Conservation (phyloP, 2,888 invertebrate genomes). For the Tinea semifulvella region DNA sequence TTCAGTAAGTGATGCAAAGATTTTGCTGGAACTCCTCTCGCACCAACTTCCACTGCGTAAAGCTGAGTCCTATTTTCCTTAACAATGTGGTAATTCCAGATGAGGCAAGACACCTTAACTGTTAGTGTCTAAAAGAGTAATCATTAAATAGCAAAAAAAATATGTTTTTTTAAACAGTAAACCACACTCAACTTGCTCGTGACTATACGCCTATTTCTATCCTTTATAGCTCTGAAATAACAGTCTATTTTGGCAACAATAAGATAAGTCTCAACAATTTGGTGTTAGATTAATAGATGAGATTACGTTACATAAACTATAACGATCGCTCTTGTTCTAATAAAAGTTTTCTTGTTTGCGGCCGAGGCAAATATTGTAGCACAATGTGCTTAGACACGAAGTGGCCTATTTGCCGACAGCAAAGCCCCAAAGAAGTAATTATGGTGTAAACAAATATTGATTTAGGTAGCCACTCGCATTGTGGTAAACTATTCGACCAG, state of each 20-base stretch:
- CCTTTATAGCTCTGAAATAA: constrained; percentile 1
- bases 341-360: constrained; percentile 9
- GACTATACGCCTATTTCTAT: neutral
- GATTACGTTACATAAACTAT: constrained; percentile 2
- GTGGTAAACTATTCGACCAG: neutral
- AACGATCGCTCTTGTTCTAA: constrained; percentile 8
- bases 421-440: constrained; percentile 11
- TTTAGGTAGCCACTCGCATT: constrained; percentile 5
- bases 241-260: constrained; percentile 3
- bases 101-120: no score
- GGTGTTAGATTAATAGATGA: constrained; percentile 2
- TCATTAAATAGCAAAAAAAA: no score
- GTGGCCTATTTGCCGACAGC: constrained; percentile 10
- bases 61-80: no score
- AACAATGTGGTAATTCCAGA: no score
- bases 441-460: constrained; percentile 12
- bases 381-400: constrained; percentile 11
- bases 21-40: no score
- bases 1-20: no score
- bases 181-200: neutral
- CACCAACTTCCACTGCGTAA: no score
- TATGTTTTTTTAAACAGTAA: neutral
- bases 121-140: no score
- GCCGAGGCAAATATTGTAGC: neutral
- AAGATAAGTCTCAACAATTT: neutral